These are phyloP conservation scores for Corvus cornix DNA, from an alignment of 2,113 vertebrate species.

Conservation along the genomic window DNA sequence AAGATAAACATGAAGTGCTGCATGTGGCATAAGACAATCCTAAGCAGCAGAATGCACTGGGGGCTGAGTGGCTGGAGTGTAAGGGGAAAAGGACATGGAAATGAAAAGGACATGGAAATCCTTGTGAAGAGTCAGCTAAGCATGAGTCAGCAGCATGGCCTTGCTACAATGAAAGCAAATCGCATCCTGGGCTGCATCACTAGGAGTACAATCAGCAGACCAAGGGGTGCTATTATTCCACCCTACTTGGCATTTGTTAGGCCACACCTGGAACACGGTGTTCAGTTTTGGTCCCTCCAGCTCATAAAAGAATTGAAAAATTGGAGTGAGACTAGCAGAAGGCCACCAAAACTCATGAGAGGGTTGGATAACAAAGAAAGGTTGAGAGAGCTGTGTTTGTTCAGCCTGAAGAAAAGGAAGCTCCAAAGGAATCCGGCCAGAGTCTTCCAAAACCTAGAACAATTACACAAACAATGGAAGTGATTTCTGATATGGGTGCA, in stretches of 20 bases:
- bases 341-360: not conserved
- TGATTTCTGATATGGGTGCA: not conserved
- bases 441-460: not conserved
- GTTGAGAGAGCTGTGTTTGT: not conserved
- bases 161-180: not conserved
- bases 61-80: not conserved
- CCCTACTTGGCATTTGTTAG: not conserved
- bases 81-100: not conserved
- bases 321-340: not conserved
- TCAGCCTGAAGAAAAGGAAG: not conserved
- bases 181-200: accelerated
- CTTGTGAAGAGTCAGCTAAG: not conserved
- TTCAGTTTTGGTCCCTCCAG: not conserved
- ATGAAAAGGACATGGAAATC: not conserved
- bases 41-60: not conserved
- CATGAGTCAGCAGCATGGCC: not conserved
- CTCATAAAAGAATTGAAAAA: not conserved
- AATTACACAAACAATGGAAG: not conserved
- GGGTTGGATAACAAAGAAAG: not conserved
- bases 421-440: not conserved
- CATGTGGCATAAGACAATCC: not conserved
- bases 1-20: not conserved
- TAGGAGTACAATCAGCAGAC: not conserved
- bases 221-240: not conserved
- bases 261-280: not conserved